Percentiles rank a stretch among this genome's conserved stretches.
Conservation (phyloP, 2,797 vertebrate genomes). For the Dromococcyx pavoninus region DNA sequence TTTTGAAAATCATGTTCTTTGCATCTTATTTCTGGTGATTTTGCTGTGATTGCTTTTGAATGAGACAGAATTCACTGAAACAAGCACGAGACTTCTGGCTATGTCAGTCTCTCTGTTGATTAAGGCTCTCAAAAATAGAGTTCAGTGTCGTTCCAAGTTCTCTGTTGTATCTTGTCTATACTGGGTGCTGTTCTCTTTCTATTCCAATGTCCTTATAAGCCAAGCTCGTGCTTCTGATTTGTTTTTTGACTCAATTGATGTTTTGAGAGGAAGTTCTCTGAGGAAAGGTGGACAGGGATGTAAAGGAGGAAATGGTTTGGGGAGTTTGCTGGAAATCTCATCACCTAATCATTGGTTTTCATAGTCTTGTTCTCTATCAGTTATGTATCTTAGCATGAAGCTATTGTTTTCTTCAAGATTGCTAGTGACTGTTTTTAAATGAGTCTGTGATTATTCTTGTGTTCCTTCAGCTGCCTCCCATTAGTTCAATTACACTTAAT, state of each 20-base stretch:
- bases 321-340: neutral
- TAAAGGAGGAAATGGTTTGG: neutral
- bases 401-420: constrained; percentile 4
- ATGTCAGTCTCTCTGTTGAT: neutral
- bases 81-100: neutral
- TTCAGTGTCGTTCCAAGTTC: neutral
- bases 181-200: neutral
- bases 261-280: neutral
- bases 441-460: neutral
- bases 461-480: constrained; percentile 12
- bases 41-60: neutral
- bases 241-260: neutral
- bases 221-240: neutral
- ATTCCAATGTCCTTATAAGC: neutral
- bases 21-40: neutral
- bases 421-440: constrained; percentile 8
- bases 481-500: constrained; percentile 40
- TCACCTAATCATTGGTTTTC: neutral
- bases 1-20: neutral
- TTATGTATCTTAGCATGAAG: neutral
- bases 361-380: neutral
- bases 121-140: neutral
- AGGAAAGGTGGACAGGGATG: neutral
- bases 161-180: neutral
- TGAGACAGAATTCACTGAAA: neutral